Evolutionary conservation across 2,113 vertebrate species (phyloP).

Genomic region (Ammodytes dubius): DNA sequence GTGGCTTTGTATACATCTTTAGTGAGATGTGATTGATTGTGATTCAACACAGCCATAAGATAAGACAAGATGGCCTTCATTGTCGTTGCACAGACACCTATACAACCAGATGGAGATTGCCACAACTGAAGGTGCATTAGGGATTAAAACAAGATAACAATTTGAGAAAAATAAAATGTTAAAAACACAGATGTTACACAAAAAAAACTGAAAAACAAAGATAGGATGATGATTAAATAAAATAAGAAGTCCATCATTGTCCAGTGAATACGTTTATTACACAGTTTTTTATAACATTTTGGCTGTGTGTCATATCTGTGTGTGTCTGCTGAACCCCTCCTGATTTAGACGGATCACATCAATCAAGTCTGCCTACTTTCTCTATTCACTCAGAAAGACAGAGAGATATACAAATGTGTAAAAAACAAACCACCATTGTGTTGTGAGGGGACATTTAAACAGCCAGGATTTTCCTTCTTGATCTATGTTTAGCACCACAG

Average conservation of each 20-base stretch:
- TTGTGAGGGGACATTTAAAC: not conserved
- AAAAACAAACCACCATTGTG: not conserved
- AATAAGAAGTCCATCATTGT: not conserved
- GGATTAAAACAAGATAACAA: no score
- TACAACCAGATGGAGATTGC: no score
- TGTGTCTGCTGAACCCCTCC: not conserved
- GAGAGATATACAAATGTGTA: not conserved
- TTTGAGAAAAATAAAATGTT: no score
- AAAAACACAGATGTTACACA: no score
- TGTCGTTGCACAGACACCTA: no score
- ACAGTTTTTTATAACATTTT: not conserved
- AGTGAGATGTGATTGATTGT: not conserved
- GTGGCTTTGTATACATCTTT: not conserved
- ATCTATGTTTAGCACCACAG: not conserved
- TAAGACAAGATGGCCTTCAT: no score
- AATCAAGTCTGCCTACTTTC: conserved; percentile 6
- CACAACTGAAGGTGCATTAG: no score
- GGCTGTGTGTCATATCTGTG: not conserved
- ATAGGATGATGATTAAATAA: no score
- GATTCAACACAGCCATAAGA: no score
- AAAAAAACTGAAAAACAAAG: no score
- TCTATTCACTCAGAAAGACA: not conserved
- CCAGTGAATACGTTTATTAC: not conserved
- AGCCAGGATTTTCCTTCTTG: not conserved
- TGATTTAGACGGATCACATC: not conserved